Conservation (phyloP, 2,797 vertebrate species). For the Delichon dasypus region DNA sequence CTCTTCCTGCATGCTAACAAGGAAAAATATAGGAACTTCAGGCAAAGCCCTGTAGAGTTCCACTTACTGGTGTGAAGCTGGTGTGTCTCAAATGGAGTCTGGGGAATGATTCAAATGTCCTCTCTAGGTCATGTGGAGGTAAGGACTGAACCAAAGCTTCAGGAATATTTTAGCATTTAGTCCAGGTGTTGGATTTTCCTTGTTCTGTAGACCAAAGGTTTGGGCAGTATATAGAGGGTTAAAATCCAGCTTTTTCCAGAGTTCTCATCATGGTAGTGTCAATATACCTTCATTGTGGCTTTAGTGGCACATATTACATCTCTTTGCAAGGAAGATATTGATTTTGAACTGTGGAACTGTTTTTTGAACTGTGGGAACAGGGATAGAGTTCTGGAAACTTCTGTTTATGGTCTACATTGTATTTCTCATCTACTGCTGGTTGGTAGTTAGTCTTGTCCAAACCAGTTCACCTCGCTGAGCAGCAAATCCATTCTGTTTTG, state of each 20-base stretch:
- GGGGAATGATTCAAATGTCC: not conserved
- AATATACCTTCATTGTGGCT: not conserved
- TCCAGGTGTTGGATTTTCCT: too few species aligned
- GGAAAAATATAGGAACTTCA: not conserved
- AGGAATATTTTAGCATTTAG: not conserved
- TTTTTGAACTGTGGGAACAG: not conserved
- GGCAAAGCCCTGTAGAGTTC: not conserved
- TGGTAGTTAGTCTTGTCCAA: not conserved
- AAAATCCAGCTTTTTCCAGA: not conserved
- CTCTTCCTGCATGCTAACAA: not conserved
- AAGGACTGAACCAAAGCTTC: not conserved
- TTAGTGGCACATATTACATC: not conserved
- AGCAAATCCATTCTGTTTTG: not conserved
- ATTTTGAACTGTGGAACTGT: not conserved
- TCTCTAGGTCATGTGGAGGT: not conserved
- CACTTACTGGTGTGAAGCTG: not conserved
- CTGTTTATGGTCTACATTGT: rapidly evolving
- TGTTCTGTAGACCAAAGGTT: not conserved
- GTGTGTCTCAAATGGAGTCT: not conserved
- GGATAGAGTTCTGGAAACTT: not conserved
- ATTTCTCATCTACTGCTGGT: not conserved
- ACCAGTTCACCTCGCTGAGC: not conserved
- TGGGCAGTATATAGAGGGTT: not conserved
- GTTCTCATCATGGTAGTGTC: not conserved
- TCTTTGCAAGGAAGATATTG: not conserved